Conservation (phyloP, 2,797 vertebrate species). For the Melanotaenia parkinsoni region DNA sequence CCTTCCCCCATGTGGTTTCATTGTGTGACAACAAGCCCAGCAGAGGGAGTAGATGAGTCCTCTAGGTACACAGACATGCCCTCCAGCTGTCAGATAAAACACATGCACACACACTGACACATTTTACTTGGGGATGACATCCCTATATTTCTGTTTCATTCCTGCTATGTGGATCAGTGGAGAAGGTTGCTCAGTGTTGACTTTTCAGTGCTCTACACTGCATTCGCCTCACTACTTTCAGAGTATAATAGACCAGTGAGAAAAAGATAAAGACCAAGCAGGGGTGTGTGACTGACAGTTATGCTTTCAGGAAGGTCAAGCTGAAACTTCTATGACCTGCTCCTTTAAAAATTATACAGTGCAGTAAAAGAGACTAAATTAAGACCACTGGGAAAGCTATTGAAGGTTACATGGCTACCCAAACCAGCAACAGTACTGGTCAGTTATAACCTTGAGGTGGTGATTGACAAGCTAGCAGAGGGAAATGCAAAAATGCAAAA, state of each 20-base stretch:
- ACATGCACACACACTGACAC: not conserved
- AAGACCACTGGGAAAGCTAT: not conserved
- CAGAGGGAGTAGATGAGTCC: slow-evolving; percentile 39
- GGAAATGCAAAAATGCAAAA: not conserved
- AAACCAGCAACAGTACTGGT: not conserved
- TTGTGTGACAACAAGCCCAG: slow-evolving; percentile 33
- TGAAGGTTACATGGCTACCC: not conserved
- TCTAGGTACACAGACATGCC: slow-evolving; percentile 8
- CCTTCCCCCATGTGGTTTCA: slow-evolving; percentile 8
- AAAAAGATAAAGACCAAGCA: slow-evolving; percentile 28
- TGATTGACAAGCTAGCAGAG: not conserved
- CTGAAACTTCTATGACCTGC: slow-evolving; percentile 31
- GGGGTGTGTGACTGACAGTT: slow-evolving; percentile 34
- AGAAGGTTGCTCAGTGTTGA: slow-evolving; percentile 20
- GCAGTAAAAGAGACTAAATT: not conserved
- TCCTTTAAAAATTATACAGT: slow-evolving; percentile 27
- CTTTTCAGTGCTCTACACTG: slow-evolving; percentile 23
- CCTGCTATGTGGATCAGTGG: slow-evolving; percentile 38
- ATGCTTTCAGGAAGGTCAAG: slow-evolving; percentile 38
- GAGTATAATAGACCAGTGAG: slow-evolving; percentile 6
- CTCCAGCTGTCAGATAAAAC: slow-evolving; percentile 19
- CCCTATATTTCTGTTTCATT: slow-evolving; percentile 19
- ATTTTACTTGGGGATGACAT: slow-evolving; percentile 25
- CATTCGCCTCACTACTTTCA: slow-evolving; percentile 10
- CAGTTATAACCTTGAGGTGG: slow-evolving; percentile 2